Evolutionary conservation across 2,797 vertebrate genomes (phyloP).

Genomic region (Acrossocheilus wenchowensis): DNA sequence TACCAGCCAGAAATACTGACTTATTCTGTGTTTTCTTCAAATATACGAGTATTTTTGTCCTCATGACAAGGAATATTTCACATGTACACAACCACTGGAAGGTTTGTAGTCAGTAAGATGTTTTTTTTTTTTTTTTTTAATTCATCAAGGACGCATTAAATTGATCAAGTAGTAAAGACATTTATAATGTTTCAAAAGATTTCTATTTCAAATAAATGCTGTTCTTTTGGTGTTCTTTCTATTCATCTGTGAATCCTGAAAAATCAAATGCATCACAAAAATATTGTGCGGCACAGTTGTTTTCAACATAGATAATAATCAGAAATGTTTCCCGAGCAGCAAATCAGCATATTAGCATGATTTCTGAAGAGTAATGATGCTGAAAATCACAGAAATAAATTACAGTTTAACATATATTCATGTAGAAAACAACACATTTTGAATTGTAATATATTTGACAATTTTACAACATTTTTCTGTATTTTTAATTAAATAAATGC

Average conservation of each 20-base stretch:
- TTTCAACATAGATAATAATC: background rate
- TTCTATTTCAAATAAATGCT: background rate
- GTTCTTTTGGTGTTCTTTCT: background rate
- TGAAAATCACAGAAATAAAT: background rate
- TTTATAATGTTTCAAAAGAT: background rate
- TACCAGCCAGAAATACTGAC: background rate
- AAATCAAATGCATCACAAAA: background rate
- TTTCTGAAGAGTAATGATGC: background rate
- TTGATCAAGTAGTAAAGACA: background rate
- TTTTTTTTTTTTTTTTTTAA: background rate
- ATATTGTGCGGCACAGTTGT: background rate
- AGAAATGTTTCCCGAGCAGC: background rate
- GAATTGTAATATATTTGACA: background rate
- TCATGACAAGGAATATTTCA: background rate
- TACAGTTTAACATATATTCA: background rate
- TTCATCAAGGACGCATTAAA: background rate
- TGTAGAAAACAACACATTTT: background rate
- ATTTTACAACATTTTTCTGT: background rate
- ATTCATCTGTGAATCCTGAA: background rate
- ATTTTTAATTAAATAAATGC: background rate
- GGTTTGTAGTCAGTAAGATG: background rate
- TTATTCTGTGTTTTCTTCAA: background rate
- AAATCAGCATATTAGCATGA: background rate
- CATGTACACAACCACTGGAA: background rate
- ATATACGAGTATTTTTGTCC: too few species aligned